These are phyloP conservation scores for Lasioglossum leucozonium DNA, from an alignment of 2,888 invertebrate species.

Conservation along the genomic window DNA sequence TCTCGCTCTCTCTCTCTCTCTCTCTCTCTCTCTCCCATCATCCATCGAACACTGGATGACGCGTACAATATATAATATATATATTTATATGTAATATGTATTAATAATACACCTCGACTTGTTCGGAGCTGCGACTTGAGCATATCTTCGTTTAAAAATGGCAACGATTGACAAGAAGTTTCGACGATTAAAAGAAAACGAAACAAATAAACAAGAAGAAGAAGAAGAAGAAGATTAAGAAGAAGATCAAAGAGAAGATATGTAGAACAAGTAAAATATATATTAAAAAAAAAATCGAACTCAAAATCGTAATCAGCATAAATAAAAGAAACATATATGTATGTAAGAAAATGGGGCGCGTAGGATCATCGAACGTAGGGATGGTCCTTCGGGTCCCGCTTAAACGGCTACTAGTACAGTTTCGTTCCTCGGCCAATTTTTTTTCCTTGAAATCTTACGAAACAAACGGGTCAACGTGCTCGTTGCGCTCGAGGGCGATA, in stretches of 20 bases:
- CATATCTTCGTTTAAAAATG: slow-evolving; percentile 79
- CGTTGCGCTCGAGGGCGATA: slow-evolving; percentile 12
- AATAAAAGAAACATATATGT: slow-evolving; percentile 29
- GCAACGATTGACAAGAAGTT: slow-evolving; percentile 80
- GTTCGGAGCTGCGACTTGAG: slow-evolving; percentile 77
- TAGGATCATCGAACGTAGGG: slow-evolving; percentile 21
- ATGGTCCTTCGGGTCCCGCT: slow-evolving; percentile 12
- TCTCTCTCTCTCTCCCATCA: slow-evolving; percentile 51
- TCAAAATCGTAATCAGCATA: slow-evolving; percentile 53
- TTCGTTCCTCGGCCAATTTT: slow-evolving; percentile 38
- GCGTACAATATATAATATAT: slow-evolving; percentile 66
- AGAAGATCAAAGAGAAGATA: slow-evolving; percentile 30
- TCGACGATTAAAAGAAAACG: slow-evolving; percentile 53
- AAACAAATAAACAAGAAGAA: not conserved
- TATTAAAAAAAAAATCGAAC: slow-evolving; percentile 20
- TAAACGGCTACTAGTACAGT: slow-evolving; percentile 46
- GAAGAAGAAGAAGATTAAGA: not conserved
- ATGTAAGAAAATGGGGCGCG: slow-evolving; percentile 5
- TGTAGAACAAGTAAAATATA: not conserved
- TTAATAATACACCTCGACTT: slow-evolving; percentile 73
- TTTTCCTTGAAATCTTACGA: slow-evolving; percentile 4
- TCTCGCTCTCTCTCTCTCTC: slow-evolving; percentile 52
- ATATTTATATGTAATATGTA: slow-evolving; percentile 74
- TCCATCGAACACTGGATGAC: slow-evolving; percentile 63
- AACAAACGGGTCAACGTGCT: slow-evolving; percentile 16